Percentiles rank a stretch among this genome's conserved stretches.
Conservation (phyloP, 2,113 vertebrate species). For the Marmota flaviventris region DNA sequence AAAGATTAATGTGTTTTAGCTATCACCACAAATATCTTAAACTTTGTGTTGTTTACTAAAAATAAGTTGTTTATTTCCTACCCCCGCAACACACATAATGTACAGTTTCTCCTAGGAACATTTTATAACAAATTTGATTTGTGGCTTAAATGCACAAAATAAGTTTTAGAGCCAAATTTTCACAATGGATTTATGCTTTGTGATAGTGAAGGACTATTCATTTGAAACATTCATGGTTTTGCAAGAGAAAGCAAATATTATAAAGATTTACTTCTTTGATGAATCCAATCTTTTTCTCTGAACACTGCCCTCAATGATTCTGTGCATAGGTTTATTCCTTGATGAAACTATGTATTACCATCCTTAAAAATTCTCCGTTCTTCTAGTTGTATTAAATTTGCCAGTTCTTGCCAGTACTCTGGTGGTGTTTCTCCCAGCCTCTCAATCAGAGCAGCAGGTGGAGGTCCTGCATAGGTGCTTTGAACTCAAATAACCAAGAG, state of each 20-base stretch:
- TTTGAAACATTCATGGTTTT: not conserved
- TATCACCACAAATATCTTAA: not conserved
- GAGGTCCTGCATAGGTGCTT: conserved; percentile 61
- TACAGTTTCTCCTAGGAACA: not conserved
- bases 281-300: not conserved
- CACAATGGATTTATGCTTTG: not conserved
- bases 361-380: not conserved
- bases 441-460: not conserved
- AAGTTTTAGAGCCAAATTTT: not conserved
- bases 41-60: not conserved
- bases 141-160: not conserved
- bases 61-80: not conserved
- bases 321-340: not conserved
- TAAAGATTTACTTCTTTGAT: not conserved
- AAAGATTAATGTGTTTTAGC: not conserved
- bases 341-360: not conserved
- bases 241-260: not conserved
- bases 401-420: conserved; percentile 81
- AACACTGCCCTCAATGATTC: not conserved
- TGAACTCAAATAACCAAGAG: conserved; percentile 68
- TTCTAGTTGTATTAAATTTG: not conserved
- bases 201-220: not conserved
- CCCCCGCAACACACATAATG: no score
- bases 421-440: not conserved
- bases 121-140: not conserved